Evolutionary conservation across 2,888 invertebrate species (phyloP), one percentile per base, ranked within the genome.

Genomic region (Prosapia bicincta): DNA sequence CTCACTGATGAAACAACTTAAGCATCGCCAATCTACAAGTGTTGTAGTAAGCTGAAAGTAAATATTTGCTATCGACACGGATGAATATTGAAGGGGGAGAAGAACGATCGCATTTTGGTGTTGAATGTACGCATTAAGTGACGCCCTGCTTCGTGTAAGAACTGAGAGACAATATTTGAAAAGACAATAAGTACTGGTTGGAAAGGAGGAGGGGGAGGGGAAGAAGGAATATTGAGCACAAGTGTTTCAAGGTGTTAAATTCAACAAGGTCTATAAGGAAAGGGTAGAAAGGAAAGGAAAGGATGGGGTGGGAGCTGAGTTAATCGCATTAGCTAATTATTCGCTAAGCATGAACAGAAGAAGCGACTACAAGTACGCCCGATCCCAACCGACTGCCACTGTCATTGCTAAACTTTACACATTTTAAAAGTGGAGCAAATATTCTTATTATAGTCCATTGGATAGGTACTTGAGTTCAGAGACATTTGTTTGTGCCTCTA

Each of bases 291-390:
- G 73, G 78, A 72, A 77, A 76, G 74, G 76, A 69, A 32, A 72
- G 72, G 73, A 65, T 75, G 77, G 73, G 70, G 76, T 65, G 70
- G 78, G 78, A 78, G 79, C 78, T 80, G 78, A 79, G 77, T 79
- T 80, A 80, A 80, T 80, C 80, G 79, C 79, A 79, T 80, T 80
- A 80, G 78, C 79, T 80, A 80, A 80, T 80, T 80, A 80, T 80
- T 79, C 79, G 78, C 78, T 80, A 78, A 80, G 77, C 78, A 74
- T 72, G 71, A 72, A 76, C 72, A 68, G 76, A 70, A 76, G 71
- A 74, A 76, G 76, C 74, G 30, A 69, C 30, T 25, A 23, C 23
- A 15, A 10, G 43, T 26, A 5, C 15, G 26, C 3, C 25, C 25
- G 67, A 67, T 15, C 30, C 28, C 1, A 23, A 1, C 69, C 24